Percentiles rank a stretch among this genome's conserved stretches.
Evolutionary conservation across 2,888 invertebrate species (phyloP).

Genomic region (Dugesia japonica): DNA sequence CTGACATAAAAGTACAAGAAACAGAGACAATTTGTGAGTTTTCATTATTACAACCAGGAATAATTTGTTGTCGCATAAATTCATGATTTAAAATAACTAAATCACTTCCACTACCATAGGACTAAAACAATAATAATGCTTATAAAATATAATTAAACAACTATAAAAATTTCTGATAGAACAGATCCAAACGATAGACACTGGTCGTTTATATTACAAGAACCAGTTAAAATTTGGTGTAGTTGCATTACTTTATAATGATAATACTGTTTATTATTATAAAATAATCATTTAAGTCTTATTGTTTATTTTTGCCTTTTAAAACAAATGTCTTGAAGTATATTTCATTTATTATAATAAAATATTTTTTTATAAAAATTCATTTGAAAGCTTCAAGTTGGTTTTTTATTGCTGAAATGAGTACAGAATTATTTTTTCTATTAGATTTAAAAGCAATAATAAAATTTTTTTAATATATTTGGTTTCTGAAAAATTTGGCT

Average conservation of each 20-base stretch:
- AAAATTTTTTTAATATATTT: no score
- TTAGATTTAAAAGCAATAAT: no score
- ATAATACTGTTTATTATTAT: no score
- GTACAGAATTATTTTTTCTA: no score
- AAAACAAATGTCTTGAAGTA: no score
- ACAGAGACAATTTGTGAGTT: conserved; percentile 86
- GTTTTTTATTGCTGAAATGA: no score
- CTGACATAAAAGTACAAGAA: conserved; percentile 91
- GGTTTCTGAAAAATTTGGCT: no score
- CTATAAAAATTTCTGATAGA: neutral
- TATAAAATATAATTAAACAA: neutral
- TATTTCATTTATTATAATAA: no score
- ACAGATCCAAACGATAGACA: neutral
- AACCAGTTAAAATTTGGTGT: neutral
- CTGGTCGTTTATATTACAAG: neutral
- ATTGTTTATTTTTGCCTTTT: neutral
- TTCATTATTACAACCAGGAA: conserved; percentile 81
- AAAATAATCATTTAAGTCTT: neutral
- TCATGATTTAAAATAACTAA: conserved; percentile 89
- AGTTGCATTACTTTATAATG: no score
- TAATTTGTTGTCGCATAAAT: conserved; percentile 91
- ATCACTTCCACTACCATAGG: conserved; percentile 95
- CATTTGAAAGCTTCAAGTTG: no score
- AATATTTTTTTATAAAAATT: no score
- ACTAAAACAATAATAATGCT: conserved; percentile 53